These are phyloP conservation scores for Puffinus mauretanicus DNA, from an alignment of 2,113 vertebrate genomes.

Conservation along the genomic window DNA sequence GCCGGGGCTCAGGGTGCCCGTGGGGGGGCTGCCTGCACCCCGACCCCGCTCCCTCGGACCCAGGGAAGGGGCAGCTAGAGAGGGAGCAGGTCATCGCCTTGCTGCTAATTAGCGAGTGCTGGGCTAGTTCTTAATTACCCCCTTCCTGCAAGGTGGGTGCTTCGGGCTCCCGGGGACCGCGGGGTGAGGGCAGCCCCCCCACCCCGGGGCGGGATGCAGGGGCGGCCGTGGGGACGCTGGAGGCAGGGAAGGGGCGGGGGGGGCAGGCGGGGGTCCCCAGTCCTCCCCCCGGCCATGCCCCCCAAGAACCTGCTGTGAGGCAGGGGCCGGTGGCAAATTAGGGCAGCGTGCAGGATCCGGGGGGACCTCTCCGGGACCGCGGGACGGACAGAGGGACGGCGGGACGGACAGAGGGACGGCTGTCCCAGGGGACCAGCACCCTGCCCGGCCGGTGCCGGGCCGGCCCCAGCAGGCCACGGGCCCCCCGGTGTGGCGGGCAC, in stretches of 20 bases:
- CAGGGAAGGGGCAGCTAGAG: neutral
- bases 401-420: rapidly evolving
- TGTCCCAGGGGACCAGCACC: neutral
- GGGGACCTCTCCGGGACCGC: neutral
- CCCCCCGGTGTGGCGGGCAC: neutral
- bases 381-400: rapidly evolving
- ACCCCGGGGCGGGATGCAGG: rapidly evolving
- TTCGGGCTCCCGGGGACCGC: rapidly evolving
- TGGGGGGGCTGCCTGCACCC: neutral
- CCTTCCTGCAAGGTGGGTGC: neutral
- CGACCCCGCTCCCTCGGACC: rapidly evolving
- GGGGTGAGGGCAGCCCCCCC: neutral
- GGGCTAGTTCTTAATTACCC: neutral
- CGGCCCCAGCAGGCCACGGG: too few relatives aligned
- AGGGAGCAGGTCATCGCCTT: neutral
- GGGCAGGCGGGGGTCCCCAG: rapidly evolving
- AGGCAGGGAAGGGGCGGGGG: too few relatives aligned
- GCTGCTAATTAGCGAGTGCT: rapidly evolving
- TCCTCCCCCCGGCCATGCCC: neutral
- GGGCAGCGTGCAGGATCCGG: neutral
- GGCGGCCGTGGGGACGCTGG: rapidly evolving
- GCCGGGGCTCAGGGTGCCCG: rapidly evolving
- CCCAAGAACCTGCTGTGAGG: too few relatives aligned
- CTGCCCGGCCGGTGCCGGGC: too few relatives aligned
- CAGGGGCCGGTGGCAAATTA: neutral